phyloP scores from a whole-genome alignment of 1,140 invertebrate species.

The Tetramorium parvispinum region DNA sequence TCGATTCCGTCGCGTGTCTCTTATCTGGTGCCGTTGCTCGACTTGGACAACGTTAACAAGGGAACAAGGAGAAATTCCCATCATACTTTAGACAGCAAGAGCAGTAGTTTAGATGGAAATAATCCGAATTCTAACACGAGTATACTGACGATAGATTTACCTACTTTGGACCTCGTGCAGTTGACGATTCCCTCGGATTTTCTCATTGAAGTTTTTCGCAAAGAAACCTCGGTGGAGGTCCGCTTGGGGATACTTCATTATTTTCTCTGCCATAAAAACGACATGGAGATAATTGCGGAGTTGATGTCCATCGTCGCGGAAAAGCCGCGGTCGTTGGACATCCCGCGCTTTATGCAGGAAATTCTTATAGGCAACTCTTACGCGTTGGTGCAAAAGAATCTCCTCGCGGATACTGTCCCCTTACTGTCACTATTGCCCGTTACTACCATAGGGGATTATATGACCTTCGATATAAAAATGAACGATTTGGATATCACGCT shows the following conservation, averaged over 20 bases:
- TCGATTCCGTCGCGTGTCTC: slow-evolving; percentile 87
- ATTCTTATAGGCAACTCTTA: slow-evolving; percentile 91
- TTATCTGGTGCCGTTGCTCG: slow-evolving; percentile 88
- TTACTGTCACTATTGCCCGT: slow-evolving; percentile 90
- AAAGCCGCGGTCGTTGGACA: slow-evolving; percentile 84
- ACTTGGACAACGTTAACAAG: slow-evolving; percentile 64
- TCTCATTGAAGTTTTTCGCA: slow-evolving; percentile 89
- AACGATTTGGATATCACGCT: slow-evolving; percentile 85
- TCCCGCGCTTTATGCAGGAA: slow-evolving; percentile 90
- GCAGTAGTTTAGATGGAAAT: slow-evolving; percentile 63
- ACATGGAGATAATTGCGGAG: slow-evolving; percentile 90
- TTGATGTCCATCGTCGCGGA: slow-evolving; percentile 85
- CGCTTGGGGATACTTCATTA: slow-evolving; percentile 92
- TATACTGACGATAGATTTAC: slow-evolving; percentile 88
- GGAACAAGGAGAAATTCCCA: slow-evolving; percentile 63
- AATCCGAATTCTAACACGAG: slow-evolving; percentile 59
- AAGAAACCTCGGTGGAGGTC: slow-evolving; percentile 88
- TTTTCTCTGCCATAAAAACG: slow-evolving; percentile 90
- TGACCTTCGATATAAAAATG: slow-evolving; percentile 86
- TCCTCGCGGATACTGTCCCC: slow-evolving; percentile 89
- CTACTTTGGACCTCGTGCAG: slow-evolving; percentile 90
- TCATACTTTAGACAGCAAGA: slow-evolving; percentile 51
- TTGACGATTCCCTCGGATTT: slow-evolving; percentile 88
- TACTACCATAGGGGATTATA: slow-evolving; percentile 87
- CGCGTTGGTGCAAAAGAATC: slow-evolving; percentile 89